Conservation (phyloP, 2,797 vertebrate species). For the Bradypodion ventrale region DNA sequence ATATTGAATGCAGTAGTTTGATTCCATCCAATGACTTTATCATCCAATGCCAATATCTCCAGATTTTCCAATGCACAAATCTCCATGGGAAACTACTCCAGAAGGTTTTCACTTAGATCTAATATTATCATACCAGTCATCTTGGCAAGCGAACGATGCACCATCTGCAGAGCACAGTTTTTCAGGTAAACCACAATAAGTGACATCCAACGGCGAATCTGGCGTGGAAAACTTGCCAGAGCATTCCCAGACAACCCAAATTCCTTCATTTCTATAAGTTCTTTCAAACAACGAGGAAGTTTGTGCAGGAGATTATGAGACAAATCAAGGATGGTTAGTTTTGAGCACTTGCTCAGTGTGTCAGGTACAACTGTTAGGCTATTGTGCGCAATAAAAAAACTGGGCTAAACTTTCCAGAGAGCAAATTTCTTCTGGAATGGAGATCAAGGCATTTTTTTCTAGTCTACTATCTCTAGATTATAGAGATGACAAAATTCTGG, state of each 20-base stretch:
- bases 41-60: constrained; percentile 67
- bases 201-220: constrained; percentile 19
- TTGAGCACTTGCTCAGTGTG: constrained; percentile 53
- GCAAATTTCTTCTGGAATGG: constrained; percentile 62
- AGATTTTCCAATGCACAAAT: constrained; percentile 60
- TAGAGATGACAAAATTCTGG: constrained; percentile 60
- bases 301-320: constrained; percentile 53
- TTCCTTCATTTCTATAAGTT: constrained; percentile 36
- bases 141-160: constrained; percentile 38
- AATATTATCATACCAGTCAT: constrained; percentile 46
- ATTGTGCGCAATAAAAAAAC: constrained; percentile 70
- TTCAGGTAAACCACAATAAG: constrained; percentile 55
- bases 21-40: too few species aligned
- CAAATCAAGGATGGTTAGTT: constrained; percentile 58
- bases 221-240: constrained; percentile 54
- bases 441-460: constrained; percentile 63
- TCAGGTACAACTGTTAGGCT: constrained; percentile 59
- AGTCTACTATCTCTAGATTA: constrained; percentile 71
- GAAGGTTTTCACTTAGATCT: constrained; percentile 68
- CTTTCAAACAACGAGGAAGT: constrained; percentile 39
- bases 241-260: constrained; percentile 58
- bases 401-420: constrained; percentile 60
- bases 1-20: too few species aligned
- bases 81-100: constrained; percentile 48
- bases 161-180: background rate